Conservation (phyloP, 2,113 vertebrate genomes). For the Chlamydotis undulata region DNA sequence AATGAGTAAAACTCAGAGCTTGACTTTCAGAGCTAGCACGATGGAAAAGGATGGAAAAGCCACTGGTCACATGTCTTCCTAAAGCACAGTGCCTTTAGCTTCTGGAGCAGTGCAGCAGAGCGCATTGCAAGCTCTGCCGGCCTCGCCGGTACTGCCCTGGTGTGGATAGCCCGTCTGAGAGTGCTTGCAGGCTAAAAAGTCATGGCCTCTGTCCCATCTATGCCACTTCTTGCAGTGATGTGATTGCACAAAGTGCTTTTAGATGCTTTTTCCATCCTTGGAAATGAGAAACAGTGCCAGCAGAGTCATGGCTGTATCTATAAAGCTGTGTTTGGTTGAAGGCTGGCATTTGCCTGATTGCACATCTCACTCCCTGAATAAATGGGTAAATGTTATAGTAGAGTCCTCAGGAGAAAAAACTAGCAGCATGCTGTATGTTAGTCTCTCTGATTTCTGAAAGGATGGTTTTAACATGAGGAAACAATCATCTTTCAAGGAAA, state of each 20-base stretch:
- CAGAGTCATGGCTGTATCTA: not conserved
- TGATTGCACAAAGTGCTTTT: not conserved
- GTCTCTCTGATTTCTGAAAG: not conserved
- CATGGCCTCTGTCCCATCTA: not conserved
- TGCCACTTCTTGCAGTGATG: fast-evolving
- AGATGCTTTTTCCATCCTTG: not conserved
- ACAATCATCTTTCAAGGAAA: not conserved
- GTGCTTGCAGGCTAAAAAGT: too few relatives aligned
- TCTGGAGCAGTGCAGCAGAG: not conserved
- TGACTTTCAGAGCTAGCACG: not conserved
- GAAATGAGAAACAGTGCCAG: not conserved
- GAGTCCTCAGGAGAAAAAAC: not conserved
- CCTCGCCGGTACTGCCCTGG: not conserved
- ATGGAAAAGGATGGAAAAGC: not conserved
- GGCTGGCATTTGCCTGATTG: not conserved
- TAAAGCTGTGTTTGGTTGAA: not conserved
- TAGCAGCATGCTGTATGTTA: not conserved
- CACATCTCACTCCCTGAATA: too few relatives aligned
- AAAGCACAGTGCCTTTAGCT: not conserved
- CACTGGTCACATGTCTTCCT: fast-evolving
- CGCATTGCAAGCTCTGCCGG: fast-evolving
- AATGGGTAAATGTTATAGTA: not conserved
- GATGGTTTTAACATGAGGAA: not conserved
- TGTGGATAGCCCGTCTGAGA: not conserved
- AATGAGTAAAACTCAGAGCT: not conserved